These are phyloP conservation scores for Drosophila niveifrons DNA, from an alignment of 2,888 invertebrate genomes.

Conservation along the genomic window DNA sequence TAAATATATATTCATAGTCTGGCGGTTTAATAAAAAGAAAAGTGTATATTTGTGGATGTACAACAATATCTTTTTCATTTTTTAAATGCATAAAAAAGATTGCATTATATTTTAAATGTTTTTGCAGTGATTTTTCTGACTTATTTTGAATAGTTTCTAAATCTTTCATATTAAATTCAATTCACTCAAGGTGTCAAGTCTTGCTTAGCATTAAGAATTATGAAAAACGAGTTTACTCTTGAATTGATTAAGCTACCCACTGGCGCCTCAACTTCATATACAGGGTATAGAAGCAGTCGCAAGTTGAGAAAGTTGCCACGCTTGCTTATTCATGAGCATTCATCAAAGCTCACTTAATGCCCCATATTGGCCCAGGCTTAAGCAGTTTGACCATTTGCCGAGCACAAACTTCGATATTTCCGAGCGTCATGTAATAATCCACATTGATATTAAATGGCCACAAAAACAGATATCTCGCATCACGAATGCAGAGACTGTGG, in stretches of 20 bases:
- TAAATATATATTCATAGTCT: no score
- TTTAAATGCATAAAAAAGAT: no score
- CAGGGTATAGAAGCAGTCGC: slow-evolving; percentile 23
- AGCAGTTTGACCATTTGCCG: slow-evolving; percentile 66
- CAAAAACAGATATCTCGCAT: slow-evolving; percentile 17
- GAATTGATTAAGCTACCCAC: neutral
- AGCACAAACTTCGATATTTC: slow-evolving; percentile 46
- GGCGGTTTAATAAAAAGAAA: no score
- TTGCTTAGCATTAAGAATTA: no score
- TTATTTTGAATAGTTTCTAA: no score
- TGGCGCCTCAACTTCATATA: neutral
- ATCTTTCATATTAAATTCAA: no score
- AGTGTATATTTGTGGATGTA: no score
- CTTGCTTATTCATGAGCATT: slow-evolving; percentile 76
- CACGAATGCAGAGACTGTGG: slow-evolving; percentile 11
- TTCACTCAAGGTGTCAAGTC: no score
- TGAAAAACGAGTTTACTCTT: neutral
- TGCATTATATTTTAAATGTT: no score
- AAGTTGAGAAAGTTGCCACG: slow-evolving; percentile 33
- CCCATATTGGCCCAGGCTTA: slow-evolving; percentile 64
- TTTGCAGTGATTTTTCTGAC: no score
- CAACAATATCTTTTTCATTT: no score
- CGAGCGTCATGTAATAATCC: slow-evolving; percentile 60
- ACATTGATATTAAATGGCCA: slow-evolving; percentile 67
- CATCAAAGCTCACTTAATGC: slow-evolving; percentile 79